Evolutionary conservation across 2,888 invertebrate genomes (phyloP), one percentile per base, ranked within the genome.

Genomic region (Agrochola litura): DNA sequence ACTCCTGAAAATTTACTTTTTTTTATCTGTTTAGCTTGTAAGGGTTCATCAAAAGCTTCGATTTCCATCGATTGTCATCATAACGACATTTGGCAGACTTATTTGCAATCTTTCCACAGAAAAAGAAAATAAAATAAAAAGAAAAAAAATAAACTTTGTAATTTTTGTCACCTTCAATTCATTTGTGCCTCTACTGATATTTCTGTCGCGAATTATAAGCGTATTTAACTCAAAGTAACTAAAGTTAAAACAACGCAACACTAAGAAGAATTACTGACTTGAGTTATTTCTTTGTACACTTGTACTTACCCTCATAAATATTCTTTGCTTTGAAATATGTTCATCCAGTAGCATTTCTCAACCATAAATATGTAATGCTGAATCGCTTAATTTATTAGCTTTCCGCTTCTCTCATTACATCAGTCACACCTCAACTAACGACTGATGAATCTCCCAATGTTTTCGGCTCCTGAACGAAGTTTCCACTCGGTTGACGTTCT

Each of bases 401-500:
- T 46, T 1, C 25, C 66, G 46, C 73, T 64, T 9, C 52, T 56
- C 43, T 22, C 30, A 58, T n/a, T 10, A 46, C 52, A 9, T 19
- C 3, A 37, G 0, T 66, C 68, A 49, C 60, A 68, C 14, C 63
- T 9, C 14, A 49, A 30, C 8, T 25, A 60, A 19, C 37, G 10
- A 68, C 16, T 63, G 43, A 70, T 65, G 54, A 69, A 77, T 82
- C 37, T 58, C 25, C 60, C 6, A 76, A 73, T 68, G 71, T 77
- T 68, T 78, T 60, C 58, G 46, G 49, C 58, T 73, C 12, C 41
- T 54, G 46, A 49, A n/a, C 67, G 30, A 69, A 79, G 49, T 89
- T 89, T 86, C 76, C 70, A 73, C 73, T 54, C 75, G 67, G 89
- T 82, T 86, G 81, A 83, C 78, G 76, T 66, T 85, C 54, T 66